Evolutionary conservation across 2,888 invertebrate genomes (phyloP).

Genomic region (Pseudeuparius sepicola): DNA sequence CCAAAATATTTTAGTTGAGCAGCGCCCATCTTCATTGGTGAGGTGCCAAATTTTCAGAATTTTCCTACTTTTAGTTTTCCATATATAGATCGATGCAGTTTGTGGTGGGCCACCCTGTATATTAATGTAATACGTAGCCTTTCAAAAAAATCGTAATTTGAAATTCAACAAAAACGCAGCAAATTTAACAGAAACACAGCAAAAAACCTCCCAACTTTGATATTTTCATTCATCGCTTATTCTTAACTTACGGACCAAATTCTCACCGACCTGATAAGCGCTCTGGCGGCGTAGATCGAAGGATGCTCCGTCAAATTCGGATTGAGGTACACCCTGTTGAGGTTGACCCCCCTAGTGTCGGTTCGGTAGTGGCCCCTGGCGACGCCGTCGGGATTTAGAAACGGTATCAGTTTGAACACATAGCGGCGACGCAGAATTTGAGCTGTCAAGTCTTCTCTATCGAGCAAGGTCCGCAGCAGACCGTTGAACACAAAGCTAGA

Average conservation of each 20-base stretch:
- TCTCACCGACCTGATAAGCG: conserved; percentile 48
- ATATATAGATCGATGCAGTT: no score
- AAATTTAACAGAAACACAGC: no score
- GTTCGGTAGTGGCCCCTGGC: conserved; percentile 77
- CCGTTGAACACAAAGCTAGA: conserved; percentile 87
- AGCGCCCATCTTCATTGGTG: no score
- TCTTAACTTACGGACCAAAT: not conserved
- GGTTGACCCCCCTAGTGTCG: conserved; percentile 77
- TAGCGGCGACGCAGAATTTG: conserved; percentile 59
- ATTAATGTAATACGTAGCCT: no score
- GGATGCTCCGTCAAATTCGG: conserved; percentile 68
- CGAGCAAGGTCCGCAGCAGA: conserved; percentile 67
- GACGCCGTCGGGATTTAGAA: conserved; percentile 88
- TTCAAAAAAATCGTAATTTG: no score
- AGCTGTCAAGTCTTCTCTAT: conserved; percentile 65
- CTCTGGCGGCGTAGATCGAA: conserved; percentile 75
- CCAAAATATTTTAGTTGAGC: no score
- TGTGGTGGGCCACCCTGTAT: no score
- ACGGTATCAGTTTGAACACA: conserved; percentile 85
- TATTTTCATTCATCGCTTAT: conserved; percentile 1
- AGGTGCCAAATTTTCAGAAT: no score
- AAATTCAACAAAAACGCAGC: no score
- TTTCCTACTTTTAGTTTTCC: no score
- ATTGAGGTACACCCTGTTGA: conserved; percentile 78
- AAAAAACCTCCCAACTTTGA: no score